Evolutionary conservation across 2,888 invertebrate genomes (phyloP).

Genomic region (Metopia argyrocephala): DNA sequence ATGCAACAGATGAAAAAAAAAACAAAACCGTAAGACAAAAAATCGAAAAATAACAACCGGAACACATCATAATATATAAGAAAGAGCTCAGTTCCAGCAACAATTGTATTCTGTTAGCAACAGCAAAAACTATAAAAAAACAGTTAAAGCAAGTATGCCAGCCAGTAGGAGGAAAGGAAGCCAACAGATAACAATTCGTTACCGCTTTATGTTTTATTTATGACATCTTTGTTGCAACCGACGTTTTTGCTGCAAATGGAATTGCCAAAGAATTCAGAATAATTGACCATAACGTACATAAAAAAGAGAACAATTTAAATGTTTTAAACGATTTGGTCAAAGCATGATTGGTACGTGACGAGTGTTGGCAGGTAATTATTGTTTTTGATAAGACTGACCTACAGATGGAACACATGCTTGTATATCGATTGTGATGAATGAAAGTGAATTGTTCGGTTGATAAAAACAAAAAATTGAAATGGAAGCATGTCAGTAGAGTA

Average conservation of each 20-base stretch:
- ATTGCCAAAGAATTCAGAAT: constrained; percentile 15
- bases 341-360: constrained; percentile 36
- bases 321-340: constrained; percentile 41
- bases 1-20: neutral
- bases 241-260: no score
- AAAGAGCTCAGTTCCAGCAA: neutral
- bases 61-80: neutral
- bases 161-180: constrained; percentile 14
- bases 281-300: constrained; percentile 13
- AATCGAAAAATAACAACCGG: neutral
- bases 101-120: constrained; percentile 37
- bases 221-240: no score
- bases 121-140: neutral
- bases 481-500: no score
- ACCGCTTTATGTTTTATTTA: no score
- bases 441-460: no score
- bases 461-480: no score
- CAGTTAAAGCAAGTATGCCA: constrained; percentile 6
- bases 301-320: constrained; percentile 46
- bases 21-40: neutral
- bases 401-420: no score
- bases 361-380: constrained; percentile 29
- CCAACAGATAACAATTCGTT: constrained; percentile 1
- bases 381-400: constrained; percentile 32
- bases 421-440: no score